Evolutionary conservation across 1,140 invertebrate genomes (phyloP).

Genomic region (Drosophila arawakana): DNA sequence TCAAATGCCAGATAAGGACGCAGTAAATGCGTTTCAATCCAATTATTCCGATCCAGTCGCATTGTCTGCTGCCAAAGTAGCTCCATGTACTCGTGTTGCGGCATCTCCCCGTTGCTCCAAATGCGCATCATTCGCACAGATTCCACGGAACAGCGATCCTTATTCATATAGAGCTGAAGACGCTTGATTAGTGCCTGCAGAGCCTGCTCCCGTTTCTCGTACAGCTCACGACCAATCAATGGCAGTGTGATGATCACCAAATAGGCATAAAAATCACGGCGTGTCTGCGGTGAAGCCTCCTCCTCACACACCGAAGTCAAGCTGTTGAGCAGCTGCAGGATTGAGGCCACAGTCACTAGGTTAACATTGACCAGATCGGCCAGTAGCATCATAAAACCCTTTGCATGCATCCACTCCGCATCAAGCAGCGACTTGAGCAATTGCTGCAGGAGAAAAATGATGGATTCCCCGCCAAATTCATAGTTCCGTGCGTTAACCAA

Average conservation of each 20-base stretch:
- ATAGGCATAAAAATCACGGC: slow-evolving; percentile 97
- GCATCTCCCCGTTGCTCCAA: slow-evolving; percentile 85
- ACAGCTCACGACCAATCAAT: slow-evolving; percentile 97
- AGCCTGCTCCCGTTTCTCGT: slow-evolving; percentile 97
- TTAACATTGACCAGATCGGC: slow-evolving; percentile 98
- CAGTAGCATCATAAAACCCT: slow-evolving; percentile 94
- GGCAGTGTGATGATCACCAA: slow-evolving; percentile 96
- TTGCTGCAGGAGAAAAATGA: slow-evolving; percentile 95
- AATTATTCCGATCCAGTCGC: slow-evolving; percentile 95
- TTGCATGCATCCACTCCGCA: slow-evolving; percentile 94
- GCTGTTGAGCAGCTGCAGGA: slow-evolving; percentile 95
- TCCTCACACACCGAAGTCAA: slow-evolving; percentile 96
- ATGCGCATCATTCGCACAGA: slow-evolving; percentile 94
- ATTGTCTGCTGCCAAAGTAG: slow-evolving; percentile 97
- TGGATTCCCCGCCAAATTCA: slow-evolving; percentile 98
- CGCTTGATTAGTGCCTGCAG: slow-evolving; percentile 94
- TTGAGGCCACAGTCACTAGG: slow-evolving; percentile 94
- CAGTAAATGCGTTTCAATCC: slow-evolving; percentile 97
- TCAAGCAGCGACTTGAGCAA: slow-evolving; percentile 95
- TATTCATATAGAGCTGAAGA: slow-evolving; percentile 95
- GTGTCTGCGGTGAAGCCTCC: slow-evolving; percentile 93
- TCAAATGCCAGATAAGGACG: slow-evolving; percentile 98
- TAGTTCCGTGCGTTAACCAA: slow-evolving; percentile 98
- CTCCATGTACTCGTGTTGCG: slow-evolving; percentile 99
- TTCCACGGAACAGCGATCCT: slow-evolving; percentile 95